phyloP scores from a whole-genome alignment of 2,113 vertebrate species.

The Gopherus flavomarginatus region DNA sequence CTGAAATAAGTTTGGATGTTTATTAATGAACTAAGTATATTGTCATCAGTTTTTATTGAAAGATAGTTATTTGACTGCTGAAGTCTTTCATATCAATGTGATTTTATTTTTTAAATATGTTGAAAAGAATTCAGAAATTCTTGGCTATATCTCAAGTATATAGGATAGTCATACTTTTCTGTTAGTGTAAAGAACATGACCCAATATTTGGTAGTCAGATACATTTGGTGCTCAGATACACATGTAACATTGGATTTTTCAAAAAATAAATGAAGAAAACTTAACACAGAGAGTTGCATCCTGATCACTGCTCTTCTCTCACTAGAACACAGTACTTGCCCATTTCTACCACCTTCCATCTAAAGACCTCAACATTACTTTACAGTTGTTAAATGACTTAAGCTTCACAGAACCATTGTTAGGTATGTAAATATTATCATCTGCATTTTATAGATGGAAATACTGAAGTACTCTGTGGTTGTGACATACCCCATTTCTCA shows the following conservation, averaged over 20 bases:
- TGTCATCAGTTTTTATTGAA: background rate
- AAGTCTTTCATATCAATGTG: background rate
- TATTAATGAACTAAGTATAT: background rate
- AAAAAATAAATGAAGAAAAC: background rate
- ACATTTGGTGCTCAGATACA: background rate
- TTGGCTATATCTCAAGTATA: no score
- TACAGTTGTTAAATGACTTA: background rate
- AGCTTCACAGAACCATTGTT: background rate
- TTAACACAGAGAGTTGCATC: background rate
- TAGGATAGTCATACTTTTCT: background rate
- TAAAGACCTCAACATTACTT: background rate
- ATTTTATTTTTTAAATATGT: background rate
- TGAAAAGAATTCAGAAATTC: background rate
- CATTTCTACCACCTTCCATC: background rate
- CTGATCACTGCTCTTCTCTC: background rate
- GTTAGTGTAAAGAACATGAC: background rate
- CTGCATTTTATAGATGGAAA: background rate
- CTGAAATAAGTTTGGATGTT: background rate
- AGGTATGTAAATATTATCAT: background rate
- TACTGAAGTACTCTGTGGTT: background rate
- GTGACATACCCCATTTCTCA: background rate
- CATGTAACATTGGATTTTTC: background rate
- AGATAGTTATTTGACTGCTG: background rate
- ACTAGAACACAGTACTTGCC: background rate
- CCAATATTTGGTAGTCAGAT: background rate